Evolutionary conservation across 1,140 invertebrate genomes (phyloP), one percentile per base, ranked within the genome.

Genomic region (Drosophila aff.): DNA sequence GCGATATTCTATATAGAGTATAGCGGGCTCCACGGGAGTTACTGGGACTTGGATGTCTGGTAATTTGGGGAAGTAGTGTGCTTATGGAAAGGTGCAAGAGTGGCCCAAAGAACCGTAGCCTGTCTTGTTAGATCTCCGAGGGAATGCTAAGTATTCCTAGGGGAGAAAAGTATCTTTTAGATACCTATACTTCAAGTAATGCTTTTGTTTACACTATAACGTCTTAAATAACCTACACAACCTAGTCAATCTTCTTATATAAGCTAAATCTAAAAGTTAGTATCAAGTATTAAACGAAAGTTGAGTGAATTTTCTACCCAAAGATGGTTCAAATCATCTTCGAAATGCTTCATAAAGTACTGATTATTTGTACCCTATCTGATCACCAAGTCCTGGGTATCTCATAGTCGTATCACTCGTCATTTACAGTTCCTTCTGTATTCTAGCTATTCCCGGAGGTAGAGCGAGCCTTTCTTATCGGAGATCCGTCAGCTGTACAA

Each of bases 401-500:
- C 21, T 4, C 9, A 6, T 2, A 57, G 36, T 40, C 33, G 8
- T 10, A 6, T 23, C 13, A 9, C 4, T 36, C 0, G 1, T 0
- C 33, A 10, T 7, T 4, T 38, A 15, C 1, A 23, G 2, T 23
- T 23, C 2, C 18, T 21, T 53, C 18, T 23, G 8, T 55, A 16
- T 13, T 23, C 13, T 33, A 52, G 28, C 28, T 52, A 3, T 57
- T 60, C 38, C 58, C 21, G 18, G 31, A 10, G 46, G 28, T 31
- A 33, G 26, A n/a, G 7, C 40, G 33, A 13, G 15, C 21, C 15
- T 28, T 46, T 59, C 59, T 78, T 75, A 68, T 80, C 71, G 44
- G 38, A 0, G 43, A 36, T 28, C 31, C 31, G 81, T 85, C 82
- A 84, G 82, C 82, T 84, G 82, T 74, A 76, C 81, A 83, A 84